These are phyloP conservation scores for Glossosoma conforme DNA, from an alignment of 1,140 invertebrate genomes.

Conservation along the genomic window DNA sequence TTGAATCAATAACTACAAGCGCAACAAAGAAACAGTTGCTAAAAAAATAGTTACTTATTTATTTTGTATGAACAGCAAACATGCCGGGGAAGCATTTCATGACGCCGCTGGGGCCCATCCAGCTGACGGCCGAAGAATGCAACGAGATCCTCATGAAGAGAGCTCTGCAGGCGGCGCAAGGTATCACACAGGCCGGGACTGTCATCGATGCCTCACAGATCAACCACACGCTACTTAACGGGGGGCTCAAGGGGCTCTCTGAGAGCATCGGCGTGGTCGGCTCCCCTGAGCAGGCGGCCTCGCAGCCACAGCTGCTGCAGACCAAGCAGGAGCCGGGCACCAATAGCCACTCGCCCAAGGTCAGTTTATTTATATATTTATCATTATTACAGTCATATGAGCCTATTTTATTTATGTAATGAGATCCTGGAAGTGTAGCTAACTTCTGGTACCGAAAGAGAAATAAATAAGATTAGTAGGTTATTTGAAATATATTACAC, in stretches of 20 bases:
- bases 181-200: slow-evolving; percentile 38
- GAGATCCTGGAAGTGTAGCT: no score
- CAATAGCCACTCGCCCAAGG: slow-evolving; percentile 53
- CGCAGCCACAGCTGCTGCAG: slow-evolving; percentile 50
- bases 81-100: slow-evolving; percentile 49
- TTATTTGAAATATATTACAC: no score
- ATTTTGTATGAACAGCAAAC: slow-evolving; percentile 19
- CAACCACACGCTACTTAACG: slow-evolving; percentile 45
- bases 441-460: no score
- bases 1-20: no score
- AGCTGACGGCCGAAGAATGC: slow-evolving; percentile 69
- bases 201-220: slow-evolving; percentile 48
- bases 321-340: slow-evolving; percentile 56
- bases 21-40: no score
- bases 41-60: slow-evolving; percentile 2
- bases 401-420: no score
- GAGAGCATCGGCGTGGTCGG: slow-evolving; percentile 36
- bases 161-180: slow-evolving; percentile 48
- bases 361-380: slow-evolving; percentile 31
- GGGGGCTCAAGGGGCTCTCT: slow-evolving; percentile 37
- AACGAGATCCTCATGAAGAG: slow-evolving; percentile 71
- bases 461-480: no score
- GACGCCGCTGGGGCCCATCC: slow-evolving; percentile 64
- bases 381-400: slow-evolving; percentile 1
- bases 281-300: slow-evolving; percentile 39